Evolutionary conservation across 2,797 vertebrate genomes (phyloP).

Genomic region (Periparus ater): DNA sequence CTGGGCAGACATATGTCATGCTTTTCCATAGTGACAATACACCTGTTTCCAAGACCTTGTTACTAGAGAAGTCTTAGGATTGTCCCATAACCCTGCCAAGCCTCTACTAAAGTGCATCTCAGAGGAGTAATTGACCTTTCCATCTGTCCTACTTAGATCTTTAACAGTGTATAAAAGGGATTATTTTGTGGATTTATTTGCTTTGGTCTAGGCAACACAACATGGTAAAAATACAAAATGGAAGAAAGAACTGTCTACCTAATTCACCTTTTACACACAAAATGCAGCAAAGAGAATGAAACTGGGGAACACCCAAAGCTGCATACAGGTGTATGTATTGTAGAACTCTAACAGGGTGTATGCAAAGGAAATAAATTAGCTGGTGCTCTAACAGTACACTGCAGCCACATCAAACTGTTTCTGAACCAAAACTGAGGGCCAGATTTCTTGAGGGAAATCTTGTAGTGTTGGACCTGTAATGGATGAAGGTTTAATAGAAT

Average conservation of each 20-base stretch:
- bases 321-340: rapidly evolving
- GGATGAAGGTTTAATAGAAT: background rate
- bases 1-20: background rate
- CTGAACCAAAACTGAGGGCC: background rate
- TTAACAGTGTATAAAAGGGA: background rate
- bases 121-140: background rate
- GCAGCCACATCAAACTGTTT: background rate
- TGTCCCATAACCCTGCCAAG: background rate
- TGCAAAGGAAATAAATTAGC: background rate
- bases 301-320: background rate
- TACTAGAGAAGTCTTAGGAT: background rate
- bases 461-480: background rate
- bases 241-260: background rate
- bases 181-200: background rate
- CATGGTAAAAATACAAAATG: background rate
- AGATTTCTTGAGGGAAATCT: background rate
- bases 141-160: background rate
- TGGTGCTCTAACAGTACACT: background rate
- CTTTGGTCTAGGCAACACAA: background rate
- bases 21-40: background rate
- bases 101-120: background rate
- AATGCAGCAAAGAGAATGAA: background rate
- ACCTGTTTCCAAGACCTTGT: background rate
- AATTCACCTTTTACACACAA: background rate
- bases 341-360: rapidly evolving